Base-by-base conservation (phyloP, 2,797 vertebrate species). In the Parotocinclus haroldoi region DNA sequence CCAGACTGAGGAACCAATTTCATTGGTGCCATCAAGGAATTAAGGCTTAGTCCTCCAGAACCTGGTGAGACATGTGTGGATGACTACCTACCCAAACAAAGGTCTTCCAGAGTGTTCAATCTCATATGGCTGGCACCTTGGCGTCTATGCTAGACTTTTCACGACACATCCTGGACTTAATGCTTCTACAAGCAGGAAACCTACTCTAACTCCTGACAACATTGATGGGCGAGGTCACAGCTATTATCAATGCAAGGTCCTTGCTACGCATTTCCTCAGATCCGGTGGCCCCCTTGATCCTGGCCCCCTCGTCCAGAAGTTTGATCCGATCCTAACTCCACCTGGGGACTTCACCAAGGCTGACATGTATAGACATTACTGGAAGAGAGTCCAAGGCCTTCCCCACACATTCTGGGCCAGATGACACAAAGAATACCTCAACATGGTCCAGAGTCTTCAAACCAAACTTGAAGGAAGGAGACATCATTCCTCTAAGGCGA, bases 1-100 rank as follows among this genome's bases (percentile, higher is more conserved):
- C 72, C 69, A 0, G 66, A 74, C 16, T 42, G 66, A 1, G 40
- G 67, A 0, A 74, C 63, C 10, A 75, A 71, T 10, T 75, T 71
- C 9, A 18, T 63, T 1, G 58, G 60, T 1, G 66, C 58, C 2
- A 8, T 6, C 17, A n/a, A 11, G 1, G 44, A 75, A 11, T 10
- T 74, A 11, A n/a, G 55, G 17, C 9, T 63, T 11, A 36, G 40
- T 10, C 3, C 27, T 44, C 7, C 19, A 54, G 38, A 14, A 5
- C 11, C 59, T 17, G 59, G 1, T 18, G n/a, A 44, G 2, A 1
- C 11, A 10, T 56, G 11, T 10, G 61, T 67, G 42, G 9, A 54
- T 7, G 18, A 12, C 0, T 66, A 52, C 40, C 56, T 72, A 1
- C 9, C 17, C 3, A 39, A 14, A 5, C 37, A 66, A 7, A 45